Percentiles rank a stretch among this genome's conserved stretches.
Evolutionary conservation across 2,113 vertebrate genomes (phyloP).

Genomic region (Oncorhynchus nerka): DNA sequence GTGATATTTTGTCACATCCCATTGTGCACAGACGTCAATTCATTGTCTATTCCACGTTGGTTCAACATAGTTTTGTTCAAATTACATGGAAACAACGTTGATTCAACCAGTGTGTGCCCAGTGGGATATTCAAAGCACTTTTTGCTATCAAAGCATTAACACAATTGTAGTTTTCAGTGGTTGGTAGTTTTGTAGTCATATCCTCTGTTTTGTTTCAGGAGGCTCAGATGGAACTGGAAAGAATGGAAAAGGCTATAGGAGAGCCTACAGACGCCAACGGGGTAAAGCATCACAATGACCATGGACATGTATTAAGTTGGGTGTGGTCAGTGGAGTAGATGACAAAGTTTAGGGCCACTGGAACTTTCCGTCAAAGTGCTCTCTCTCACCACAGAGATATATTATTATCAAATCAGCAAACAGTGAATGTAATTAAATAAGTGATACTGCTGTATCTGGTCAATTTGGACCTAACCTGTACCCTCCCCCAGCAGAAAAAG

Average conservation of each 20-base stretch:
- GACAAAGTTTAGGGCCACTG: not conserved
- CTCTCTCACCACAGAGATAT: not conserved
- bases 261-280: slow-evolving; percentile 7
- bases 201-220: slow-evolving; percentile 33
- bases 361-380: not conserved
- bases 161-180: not conserved
- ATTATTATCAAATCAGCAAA: no score
- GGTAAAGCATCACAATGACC: slow-evolving; percentile 30
- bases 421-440: no score
- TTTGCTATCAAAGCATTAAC: not conserved
- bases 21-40: no score
- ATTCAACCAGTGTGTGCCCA: no score
- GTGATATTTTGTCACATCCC: not conserved
- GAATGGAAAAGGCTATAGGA: slow-evolving; percentile 24
- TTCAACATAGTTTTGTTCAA: no score
- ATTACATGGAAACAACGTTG: no score
- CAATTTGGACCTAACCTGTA: not conserved
- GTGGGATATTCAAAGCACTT: not conserved
- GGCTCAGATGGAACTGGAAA: not conserved
- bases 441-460: no score
- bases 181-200: not conserved
- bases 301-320: not conserved
- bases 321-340: not conserved
- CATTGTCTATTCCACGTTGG: no score
- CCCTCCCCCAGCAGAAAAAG: not conserved